Conservation (phyloP, 1,140 invertebrate genomes). For the Drosophila baimaii region DNA sequence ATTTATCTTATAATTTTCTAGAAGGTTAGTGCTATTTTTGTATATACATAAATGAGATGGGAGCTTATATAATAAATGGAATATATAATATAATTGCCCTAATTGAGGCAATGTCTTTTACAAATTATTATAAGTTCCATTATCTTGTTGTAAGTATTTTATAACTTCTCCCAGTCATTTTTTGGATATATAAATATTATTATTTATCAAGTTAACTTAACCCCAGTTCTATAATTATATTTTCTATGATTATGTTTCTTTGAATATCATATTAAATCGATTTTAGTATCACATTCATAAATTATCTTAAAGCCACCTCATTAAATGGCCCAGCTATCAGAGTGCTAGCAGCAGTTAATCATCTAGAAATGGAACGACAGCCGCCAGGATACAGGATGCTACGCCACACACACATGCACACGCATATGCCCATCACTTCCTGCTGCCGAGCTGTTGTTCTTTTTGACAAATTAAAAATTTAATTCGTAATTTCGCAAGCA, state of each 20-base stretch:
- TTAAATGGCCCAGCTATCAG: constrained; percentile 23
- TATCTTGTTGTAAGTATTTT: no score
- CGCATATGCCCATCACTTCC: constrained; percentile 19
- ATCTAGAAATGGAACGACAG: constrained; percentile 68
- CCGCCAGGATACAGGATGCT: constrained; percentile 49
- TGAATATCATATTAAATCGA: background rate
- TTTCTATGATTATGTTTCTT: background rate
- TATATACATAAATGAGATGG: no score
- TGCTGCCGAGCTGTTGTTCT: constrained; percentile 54
- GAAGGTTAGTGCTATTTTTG: no score
- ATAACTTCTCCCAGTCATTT: no score
- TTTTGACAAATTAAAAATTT: constrained; percentile 80
- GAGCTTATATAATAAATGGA: no score
- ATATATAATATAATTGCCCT: no score
- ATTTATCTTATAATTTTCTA: no score
- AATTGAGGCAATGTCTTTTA: no score
- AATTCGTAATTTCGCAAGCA: constrained; percentile 78
- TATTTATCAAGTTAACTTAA: background rate
- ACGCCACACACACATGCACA: constrained; percentile 16
- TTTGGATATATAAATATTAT: background rate
- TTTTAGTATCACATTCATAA: background rate
- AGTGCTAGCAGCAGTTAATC: constrained; percentile 64
- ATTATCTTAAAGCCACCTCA: background rate
- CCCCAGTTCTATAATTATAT: background rate
- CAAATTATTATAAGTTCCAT: no score